Percentiles rank a stretch among this genome's conserved stretches.
These are phyloP conservation scores for Lamprologus callipterus DNA, from an alignment of 2,113 vertebrate species.

Conservation along the genomic window DNA sequence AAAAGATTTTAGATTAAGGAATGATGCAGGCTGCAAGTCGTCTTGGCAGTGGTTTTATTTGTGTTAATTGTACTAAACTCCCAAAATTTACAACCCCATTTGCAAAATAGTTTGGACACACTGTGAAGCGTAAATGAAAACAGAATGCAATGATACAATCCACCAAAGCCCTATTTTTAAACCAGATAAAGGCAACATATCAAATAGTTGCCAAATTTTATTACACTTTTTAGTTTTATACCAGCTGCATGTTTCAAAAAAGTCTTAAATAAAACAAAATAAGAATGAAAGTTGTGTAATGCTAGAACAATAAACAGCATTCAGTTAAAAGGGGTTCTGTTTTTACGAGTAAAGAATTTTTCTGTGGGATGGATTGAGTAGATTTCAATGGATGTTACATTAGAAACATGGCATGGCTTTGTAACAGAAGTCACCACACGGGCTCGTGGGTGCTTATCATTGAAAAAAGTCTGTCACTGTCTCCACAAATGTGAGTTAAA, in stretches of 20 bases:
- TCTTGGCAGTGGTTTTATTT: neutral
- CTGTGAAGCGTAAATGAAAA: neutral
- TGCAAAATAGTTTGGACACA: neutral
- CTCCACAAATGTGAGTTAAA: neutral
- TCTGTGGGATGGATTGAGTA: neutral
- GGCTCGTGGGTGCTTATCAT: neutral
- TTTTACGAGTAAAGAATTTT: neutral
- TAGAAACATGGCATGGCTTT: neutral
- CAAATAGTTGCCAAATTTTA: neutral
- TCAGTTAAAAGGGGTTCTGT: neutral
- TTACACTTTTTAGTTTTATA: neutral
- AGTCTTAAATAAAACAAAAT: neutral
- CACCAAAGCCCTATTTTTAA: neutral
- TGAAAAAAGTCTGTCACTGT: neutral
- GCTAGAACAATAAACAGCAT: neutral
- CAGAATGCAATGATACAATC: neutral
- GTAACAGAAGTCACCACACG: neutral
- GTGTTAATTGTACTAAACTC: neutral
- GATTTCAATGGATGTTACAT: neutral
- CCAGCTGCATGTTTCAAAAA: neutral
- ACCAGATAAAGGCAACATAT: neutral
- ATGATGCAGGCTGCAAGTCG: neutral
- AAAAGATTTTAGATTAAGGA: neutral
- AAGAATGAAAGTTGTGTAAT: neutral
- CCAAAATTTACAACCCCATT: neutral